phyloP scores from a whole-genome alignment of 2,888 invertebrate genomes.

The Metellina segmentata region DNA sequence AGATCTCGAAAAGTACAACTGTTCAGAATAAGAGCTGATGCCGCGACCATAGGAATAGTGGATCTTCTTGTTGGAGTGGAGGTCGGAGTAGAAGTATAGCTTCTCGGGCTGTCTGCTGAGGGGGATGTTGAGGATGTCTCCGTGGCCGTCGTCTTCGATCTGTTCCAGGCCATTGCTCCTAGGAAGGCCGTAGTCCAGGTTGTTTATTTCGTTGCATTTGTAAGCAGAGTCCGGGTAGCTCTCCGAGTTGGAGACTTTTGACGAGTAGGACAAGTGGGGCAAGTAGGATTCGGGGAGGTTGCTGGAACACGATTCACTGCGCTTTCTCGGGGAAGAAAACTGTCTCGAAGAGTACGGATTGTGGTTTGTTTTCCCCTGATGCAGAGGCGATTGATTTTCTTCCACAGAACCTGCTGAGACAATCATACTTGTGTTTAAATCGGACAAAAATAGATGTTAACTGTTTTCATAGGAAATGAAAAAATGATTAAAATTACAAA shows the following conservation, averaged over 20 bases:
- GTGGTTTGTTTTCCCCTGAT: conserved; percentile 50
- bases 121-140: conserved; percentile 67
- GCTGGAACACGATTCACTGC: conserved; percentile 56
- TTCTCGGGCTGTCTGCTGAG: conserved; percentile 44
- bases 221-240: conserved; percentile 14
- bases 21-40: conserved; percentile 68
- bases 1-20: conserved; percentile 59
- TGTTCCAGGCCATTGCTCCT: conserved; percentile 44
- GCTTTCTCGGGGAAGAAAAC: conserved; percentile 53
- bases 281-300: conserved; percentile 53
- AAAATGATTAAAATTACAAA: no score
- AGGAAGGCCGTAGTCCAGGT: conserved; percentile 53
- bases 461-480: no score
- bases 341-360: conserved; percentile 6
- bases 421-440: not conserved
- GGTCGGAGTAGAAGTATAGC: conserved; percentile 66
- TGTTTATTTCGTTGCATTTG: conserved; percentile 55
- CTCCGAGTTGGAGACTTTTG: conserved; percentile 33
- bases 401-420: conserved; percentile 27
- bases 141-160: conserved; percentile 10
- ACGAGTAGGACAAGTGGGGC: conserved; percentile 18
- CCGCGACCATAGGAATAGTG: conserved; percentile 65
- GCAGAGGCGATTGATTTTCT: conserved; percentile 36
- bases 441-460: no score
- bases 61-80: conserved; percentile 68